These are phyloP conservation scores for Neoscelio sp. DNA, from an alignment of 2,888 invertebrate genomes.

Conservation along the genomic window DNA sequence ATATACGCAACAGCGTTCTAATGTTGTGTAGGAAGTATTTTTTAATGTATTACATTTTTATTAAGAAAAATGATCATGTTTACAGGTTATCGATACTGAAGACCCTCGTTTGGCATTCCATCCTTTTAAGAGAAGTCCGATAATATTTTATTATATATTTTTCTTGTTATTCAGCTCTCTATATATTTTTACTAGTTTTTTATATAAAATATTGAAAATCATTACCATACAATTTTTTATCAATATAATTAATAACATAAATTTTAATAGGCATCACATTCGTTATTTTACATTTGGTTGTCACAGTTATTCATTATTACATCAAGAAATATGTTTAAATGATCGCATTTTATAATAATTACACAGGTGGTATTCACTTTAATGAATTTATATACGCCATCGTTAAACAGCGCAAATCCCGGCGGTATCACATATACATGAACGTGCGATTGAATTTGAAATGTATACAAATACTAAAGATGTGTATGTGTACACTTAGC, in stretches of 20 bases:
- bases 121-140: too few relatives aligned
- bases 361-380: constrained; percentile 27
- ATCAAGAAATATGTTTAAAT: constrained; percentile 21
- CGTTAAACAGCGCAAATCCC: constrained; percentile 49
- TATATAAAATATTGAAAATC: too few relatives aligned
- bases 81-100: too few relatives aligned
- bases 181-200: too few relatives aligned
- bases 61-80: too few relatives aligned
- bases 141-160: too few relatives aligned
- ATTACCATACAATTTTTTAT: neutral
- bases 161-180: too few relatives aligned
- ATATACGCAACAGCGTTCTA: too few relatives aligned
- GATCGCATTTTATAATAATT: constrained; percentile 34
- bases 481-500: constrained; percentile 5
- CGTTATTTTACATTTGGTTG: constrained; percentile 22
- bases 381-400: constrained; percentile 37
- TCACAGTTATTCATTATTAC: constrained; percentile 13
- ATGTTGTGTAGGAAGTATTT: too few relatives aligned
- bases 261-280: constrained; percentile 12
- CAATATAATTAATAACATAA: neutral
- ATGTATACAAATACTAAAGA: constrained; percentile 23
- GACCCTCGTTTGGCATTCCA: too few relatives aligned
- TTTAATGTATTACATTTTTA: too few relatives aligned
- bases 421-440: constrained; percentile 9
- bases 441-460: constrained; percentile 41